Evolutionary conservation across 2,797 vertebrate species (phyloP).

Genomic region (Oreortyx pictus): DNA sequence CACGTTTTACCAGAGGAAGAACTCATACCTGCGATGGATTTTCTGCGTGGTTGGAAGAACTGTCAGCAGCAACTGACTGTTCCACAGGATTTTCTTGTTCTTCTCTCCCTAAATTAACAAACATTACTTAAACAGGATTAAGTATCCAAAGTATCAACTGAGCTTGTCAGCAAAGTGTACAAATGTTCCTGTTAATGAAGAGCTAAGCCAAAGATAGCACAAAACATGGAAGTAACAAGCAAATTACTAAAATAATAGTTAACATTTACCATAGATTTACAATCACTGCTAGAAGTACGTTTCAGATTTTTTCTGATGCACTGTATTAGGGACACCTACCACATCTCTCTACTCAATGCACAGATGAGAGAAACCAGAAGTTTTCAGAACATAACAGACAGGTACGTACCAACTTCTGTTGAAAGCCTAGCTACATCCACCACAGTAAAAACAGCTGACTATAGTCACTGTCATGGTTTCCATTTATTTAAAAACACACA

Average conservation of each 20-base stretch:
- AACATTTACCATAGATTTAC: not conserved
- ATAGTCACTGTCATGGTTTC: not conserved
- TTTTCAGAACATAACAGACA: not conserved
- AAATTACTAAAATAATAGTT: constrained; percentile 1
- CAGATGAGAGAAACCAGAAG: not conserved
- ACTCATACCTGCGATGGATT: constrained; percentile 66
- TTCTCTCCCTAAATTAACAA: constrained; percentile 72
- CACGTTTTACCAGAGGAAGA: not conserved
- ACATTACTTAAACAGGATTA: constrained; percentile 8
- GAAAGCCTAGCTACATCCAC: not conserved
- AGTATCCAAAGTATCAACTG: not conserved
- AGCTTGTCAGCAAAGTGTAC: constrained; percentile 9
- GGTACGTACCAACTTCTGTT: not conserved
- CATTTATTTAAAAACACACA: not conserved
- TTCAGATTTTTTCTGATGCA: not conserved
- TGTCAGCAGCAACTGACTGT: constrained; percentile 34
- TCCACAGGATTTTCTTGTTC: constrained; percentile 56
- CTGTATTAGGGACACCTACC: not conserved
- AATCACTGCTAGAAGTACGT: not conserved
- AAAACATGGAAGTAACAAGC: not conserved
- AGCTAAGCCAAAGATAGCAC: not conserved
- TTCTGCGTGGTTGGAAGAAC: constrained; percentile 67
- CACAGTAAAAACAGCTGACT: not conserved
- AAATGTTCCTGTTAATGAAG: not conserved
- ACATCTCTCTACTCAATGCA: not conserved